Evolutionary conservation across 2,888 invertebrate species (phyloP).

Genomic region (Melieria omissa): DNA sequence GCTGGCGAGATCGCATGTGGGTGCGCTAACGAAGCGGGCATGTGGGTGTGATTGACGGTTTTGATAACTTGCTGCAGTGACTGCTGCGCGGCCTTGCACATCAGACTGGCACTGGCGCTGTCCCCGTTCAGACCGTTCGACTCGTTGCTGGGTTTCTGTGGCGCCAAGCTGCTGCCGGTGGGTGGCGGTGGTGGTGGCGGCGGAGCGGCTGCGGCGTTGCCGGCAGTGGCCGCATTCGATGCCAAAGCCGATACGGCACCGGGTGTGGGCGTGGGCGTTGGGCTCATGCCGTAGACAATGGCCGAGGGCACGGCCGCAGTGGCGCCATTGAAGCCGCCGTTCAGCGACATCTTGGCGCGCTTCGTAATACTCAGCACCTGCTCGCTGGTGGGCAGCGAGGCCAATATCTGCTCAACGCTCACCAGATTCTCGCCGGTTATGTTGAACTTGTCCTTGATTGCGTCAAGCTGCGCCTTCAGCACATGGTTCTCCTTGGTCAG

Average conservation of each 20-base stretch:
- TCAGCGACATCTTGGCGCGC: slow-evolving; percentile 67
- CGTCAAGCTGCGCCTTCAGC: slow-evolving; percentile 90
- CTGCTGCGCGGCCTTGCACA: slow-evolving; percentile 19
- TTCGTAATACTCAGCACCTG: slow-evolving; percentile 87
- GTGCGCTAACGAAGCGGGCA: slow-evolving; percentile 17
- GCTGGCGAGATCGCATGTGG: slow-evolving; percentile 24
- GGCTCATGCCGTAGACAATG: slow-evolving; percentile 34
- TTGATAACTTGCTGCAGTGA: slow-evolving; percentile 28
- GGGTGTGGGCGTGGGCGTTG: slow-evolving; percentile 38
- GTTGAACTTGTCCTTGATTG: slow-evolving; percentile 92
- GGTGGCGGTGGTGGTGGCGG: slow-evolving; percentile 33
- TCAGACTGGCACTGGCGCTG: not conserved
- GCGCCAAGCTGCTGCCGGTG: slow-evolving; percentile 26
- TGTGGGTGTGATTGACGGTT: slow-evolving; percentile 22
- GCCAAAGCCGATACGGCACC: slow-evolving; percentile 38
- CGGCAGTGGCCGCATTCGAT: slow-evolving; percentile 12
- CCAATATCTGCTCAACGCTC: slow-evolving; percentile 88
- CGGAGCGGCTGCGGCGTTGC: slow-evolving; percentile 21
- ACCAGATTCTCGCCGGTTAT: slow-evolving; percentile 88
- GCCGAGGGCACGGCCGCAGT: slow-evolving; percentile 21
- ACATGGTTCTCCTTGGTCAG: slow-evolving; percentile 95
- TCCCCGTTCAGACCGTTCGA: not conserved
- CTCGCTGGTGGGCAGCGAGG: slow-evolving; percentile 85
- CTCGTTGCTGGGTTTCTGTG: slow-evolving; percentile 14
- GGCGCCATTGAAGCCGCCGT: slow-evolving; percentile 29